phyloP scores from a whole-genome alignment of 1,140 invertebrate genomes.

The Batillaria attramentaria region DNA sequence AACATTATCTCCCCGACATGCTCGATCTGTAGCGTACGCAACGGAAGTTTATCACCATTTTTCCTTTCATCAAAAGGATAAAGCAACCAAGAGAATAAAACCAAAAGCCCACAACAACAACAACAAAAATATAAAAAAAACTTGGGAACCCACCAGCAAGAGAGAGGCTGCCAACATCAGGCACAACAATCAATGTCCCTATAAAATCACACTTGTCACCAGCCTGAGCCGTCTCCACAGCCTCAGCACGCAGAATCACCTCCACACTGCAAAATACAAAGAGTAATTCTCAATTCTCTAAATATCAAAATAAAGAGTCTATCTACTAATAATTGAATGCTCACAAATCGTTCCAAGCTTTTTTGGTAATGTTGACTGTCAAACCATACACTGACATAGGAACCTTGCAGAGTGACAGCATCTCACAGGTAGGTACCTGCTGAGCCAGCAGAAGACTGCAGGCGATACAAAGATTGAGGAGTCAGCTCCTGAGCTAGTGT shows the following conservation, averaged over 20 bases:
- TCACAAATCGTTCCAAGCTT: background rate
- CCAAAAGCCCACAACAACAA: too few species aligned
- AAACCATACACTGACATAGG: background rate
- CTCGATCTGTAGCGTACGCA: too few species aligned
- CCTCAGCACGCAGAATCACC: conserved; percentile 95
- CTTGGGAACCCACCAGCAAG: conserved; percentile 86
- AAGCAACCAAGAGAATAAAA: too few species aligned
- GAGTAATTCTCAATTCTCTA: background rate
- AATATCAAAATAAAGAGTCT: background rate
- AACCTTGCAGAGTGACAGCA: too few species aligned
- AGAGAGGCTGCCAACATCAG: conserved; percentile 92
- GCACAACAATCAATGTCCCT: conserved; percentile 96
- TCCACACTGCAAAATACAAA: conserved; percentile 82
- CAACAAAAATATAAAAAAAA: too few species aligned
- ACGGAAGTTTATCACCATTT: too few species aligned
- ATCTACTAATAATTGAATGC: background rate
- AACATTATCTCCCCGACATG: too few species aligned
- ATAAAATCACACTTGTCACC: conserved; percentile 95
- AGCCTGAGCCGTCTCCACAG: conserved; percentile 96
- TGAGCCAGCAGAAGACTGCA: too few species aligned
- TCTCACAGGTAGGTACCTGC: too few species aligned
- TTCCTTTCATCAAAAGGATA: too few species aligned
- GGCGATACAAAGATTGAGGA: background rate
- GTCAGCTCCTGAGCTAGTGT: too few species aligned
- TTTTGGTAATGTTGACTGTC: background rate